Base-by-base conservation (phyloP, 2,113 vertebrate genomes). In the Ptilonorhynchus violaceus region DNA sequence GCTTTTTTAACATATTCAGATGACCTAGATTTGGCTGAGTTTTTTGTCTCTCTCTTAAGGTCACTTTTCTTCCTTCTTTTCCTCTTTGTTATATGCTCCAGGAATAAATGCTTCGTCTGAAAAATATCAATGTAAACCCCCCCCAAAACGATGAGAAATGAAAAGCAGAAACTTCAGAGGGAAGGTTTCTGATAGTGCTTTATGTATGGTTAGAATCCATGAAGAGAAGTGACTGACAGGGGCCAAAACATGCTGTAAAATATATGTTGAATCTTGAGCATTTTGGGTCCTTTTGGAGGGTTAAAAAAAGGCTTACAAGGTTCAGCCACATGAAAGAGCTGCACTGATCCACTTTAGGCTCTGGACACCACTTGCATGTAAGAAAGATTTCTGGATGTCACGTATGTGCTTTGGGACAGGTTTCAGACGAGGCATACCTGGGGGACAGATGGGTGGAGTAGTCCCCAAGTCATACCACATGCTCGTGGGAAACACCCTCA, bases 171-270 rank as follows among this genome's bases (percentile, higher is more conserved):
- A 42, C 30, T 79, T 89, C 35, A 46, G 37, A 75, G 4, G 30
- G 5, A 85, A 72, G 4, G 12, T 67, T 5, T 53, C 69, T 60
- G 33, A 15, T 16, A 55, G 7, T 74, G 33, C 4, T 72, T 86
- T 79, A 5, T 39, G 4, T 33, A 22, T 8, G 15, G 15, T 63
- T 72, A 79, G 11, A 68, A 64, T 30, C 49, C 67, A 68, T 10
- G 49, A 80, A 60, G 30, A 50, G 1, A 8, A 2, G 4, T 31
- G 8, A 49, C 66, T 1, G 4, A 44, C 6, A n/a, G 35, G 8
- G 3, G 1, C 9, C 35, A 55, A 89, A 84, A 53, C 16, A 35
- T 0, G 0, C 11, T 49, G 13, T 39, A 70, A 84, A 73, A 70
- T 53, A 33, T 7, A 23, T 46, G 16, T 35, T 81, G n/a, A 49